Evolutionary conservation across 2,888 invertebrate species (phyloP), one percentile per base, ranked within the genome.

Genomic region (Drosophila putrida): DNA sequence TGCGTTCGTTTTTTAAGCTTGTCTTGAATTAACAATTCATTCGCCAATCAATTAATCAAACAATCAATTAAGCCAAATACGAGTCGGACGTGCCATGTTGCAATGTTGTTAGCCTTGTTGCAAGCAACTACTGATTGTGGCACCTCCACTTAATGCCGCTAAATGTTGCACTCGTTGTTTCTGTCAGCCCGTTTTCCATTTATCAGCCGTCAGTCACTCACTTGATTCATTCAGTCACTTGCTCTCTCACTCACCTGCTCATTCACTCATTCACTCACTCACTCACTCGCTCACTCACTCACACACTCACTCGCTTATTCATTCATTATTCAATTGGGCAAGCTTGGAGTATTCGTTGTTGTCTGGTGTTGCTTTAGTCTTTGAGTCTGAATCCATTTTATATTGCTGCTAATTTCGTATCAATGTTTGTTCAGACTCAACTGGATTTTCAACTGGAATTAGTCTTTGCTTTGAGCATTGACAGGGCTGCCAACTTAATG

Each of bases 21-120:
- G 50, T 69, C 63, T 58, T 69, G 25, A 41, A 78, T 78, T 75
- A 78, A 79, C 77, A 66, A 75, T 75, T 72, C 68, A 63, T 66
- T 51, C 68, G 51, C 50, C 80, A 80, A 79, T 80, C 78, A 80
- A 79, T 79, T 79, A 73, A 68, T 79, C 80, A 77, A 79, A 80
- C 73, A 73, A 79, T 74, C 78, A 77, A 74, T 78, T 76, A 68
- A 62, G 62, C 61, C 64, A 57, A 60, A 53, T 57, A 35, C 63
- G 27, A 43, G 25, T 27, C 27, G 28, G 28, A 27, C 13, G 13
- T 13, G 11, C 9, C 13, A 36, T 61, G 35, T 36, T 28, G 38
- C 44, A 46, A 33, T 20, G 20, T 20, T 15, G 28, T 43, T 39
- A 47, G 13, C 31, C 35, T 13, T 43, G 55, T 46, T 62, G 54